Conservation (phyloP, 2,113 vertebrate species). For the Amazona vittata region DNA sequence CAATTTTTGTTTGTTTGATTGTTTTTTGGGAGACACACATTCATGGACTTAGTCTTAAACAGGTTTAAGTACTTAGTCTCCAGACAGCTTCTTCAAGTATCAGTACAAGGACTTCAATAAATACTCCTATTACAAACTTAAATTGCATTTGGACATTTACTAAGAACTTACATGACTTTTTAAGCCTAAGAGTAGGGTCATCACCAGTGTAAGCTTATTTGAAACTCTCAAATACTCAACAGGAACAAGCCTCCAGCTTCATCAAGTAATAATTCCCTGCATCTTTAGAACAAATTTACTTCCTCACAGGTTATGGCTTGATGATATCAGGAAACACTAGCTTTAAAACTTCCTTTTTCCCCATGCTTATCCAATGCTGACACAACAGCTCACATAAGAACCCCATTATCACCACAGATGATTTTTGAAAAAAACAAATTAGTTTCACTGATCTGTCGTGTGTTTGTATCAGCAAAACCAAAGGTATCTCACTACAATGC, state of each 20-base stretch:
- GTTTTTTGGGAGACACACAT: not conserved
- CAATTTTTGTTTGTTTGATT: too few species aligned
- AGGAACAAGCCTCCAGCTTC: not conserved
- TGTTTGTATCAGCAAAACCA: not conserved
- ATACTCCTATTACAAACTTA: not conserved
- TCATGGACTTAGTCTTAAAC: not conserved
- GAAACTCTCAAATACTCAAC: not conserved
- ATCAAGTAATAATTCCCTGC: not conserved
- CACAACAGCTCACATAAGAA: not conserved
- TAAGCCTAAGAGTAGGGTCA: not conserved
- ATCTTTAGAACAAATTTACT: not conserved
- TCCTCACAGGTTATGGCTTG: not conserved
- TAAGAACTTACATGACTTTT: not conserved
- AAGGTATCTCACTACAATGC: not conserved
- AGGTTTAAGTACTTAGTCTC: not conserved
- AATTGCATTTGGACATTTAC: not conserved
- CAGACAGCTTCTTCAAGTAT: not conserved
- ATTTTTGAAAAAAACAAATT: not conserved
- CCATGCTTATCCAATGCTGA: not conserved
- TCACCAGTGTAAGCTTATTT: not conserved
- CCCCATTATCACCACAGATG: not conserved
- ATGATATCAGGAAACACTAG: not conserved
- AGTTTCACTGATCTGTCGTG: not conserved
- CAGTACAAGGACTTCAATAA: not conserved
- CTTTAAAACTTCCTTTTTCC: not conserved